These are phyloP conservation scores for Syngnathoides biaculeatus DNA, from an alignment of 2,113 vertebrate genomes.

Conservation along the genomic window DNA sequence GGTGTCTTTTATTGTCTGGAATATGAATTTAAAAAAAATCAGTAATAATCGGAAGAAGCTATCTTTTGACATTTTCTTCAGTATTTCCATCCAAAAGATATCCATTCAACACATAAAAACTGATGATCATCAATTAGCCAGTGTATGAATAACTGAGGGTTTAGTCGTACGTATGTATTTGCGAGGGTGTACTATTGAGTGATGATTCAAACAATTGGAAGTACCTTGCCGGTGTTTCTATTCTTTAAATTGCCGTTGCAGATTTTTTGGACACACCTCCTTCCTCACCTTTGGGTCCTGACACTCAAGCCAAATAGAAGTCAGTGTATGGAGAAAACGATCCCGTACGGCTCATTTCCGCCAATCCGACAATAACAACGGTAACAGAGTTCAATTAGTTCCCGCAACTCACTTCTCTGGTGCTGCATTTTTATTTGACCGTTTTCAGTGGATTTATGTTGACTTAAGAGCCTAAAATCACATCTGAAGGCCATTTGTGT, in stretches of 20 bases:
- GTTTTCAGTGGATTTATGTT: neutral
- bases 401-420: conserved; percentile 37
- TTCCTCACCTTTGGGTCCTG: conserved; percentile 4
- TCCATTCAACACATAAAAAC: too few species aligned
- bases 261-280: neutral
- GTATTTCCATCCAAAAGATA: too few species aligned
- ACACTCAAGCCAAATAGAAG: conserved; percentile 17
- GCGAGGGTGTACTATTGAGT: too few species aligned
- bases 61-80: too few species aligned
- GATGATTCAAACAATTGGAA: too few species aligned
- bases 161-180: too few species aligned
- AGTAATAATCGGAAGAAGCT: too few species aligned
- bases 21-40: too few species aligned
- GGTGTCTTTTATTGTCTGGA: too few species aligned
- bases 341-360: neutral
- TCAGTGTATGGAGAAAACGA: conserved; percentile 26
- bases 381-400: conserved; percentile 50
- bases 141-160: neutral
- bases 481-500: neutral
- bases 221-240: neutral
- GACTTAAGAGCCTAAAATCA: neutral
- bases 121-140: too few species aligned
- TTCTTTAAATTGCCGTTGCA: neutral
- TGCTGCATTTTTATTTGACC: conserved; percentile 13
- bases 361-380: conserved; percentile 16